phyloP scores from a whole-genome alignment of 2,888 invertebrate species.

The Himalopsyche anomala region DNA sequence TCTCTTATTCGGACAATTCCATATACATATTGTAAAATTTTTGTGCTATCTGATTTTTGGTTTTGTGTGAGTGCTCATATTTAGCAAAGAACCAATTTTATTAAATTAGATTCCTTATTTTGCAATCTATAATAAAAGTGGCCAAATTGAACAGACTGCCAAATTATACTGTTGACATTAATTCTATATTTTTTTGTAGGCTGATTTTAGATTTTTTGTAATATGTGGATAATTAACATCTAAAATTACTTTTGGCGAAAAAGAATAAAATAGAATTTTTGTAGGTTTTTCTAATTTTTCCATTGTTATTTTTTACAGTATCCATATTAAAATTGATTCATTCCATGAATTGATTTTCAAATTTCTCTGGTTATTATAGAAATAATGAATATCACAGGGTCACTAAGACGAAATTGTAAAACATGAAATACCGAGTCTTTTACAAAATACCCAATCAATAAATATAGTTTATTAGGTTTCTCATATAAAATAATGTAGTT shows the following conservation, averaged over 20 bases:
- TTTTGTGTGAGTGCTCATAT: neutral
- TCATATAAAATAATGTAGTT: too few relatives aligned
- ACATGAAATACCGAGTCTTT: too few relatives aligned
- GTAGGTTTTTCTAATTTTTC: neutral
- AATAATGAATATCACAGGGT: too few relatives aligned
- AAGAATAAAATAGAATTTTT: neutral
- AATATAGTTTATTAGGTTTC: too few relatives aligned
- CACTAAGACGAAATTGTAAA: too few relatives aligned
- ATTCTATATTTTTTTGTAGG: constrained; percentile 15
- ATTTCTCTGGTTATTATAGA: too few relatives aligned
- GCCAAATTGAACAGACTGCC: constrained; percentile 32
- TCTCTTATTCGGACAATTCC: too few relatives aligned
- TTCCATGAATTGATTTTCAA: too few relatives aligned
- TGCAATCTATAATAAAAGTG: constrained; percentile 26
- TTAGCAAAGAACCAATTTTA: constrained; percentile 38
- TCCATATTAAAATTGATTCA: too few relatives aligned
- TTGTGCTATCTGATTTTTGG: too few relatives aligned
- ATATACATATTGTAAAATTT: too few relatives aligned
- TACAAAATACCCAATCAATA: too few relatives aligned
- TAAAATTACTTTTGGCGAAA: neutral
- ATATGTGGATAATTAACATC: neutral
- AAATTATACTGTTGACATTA: constrained; percentile 13
- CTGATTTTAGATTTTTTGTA: neutral
- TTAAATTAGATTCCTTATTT: constrained; percentile 3
- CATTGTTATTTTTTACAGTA: neutral